Conservation (phyloP, 2,888 invertebrate genomes). For the Temnothorax ravouxi region DNA sequence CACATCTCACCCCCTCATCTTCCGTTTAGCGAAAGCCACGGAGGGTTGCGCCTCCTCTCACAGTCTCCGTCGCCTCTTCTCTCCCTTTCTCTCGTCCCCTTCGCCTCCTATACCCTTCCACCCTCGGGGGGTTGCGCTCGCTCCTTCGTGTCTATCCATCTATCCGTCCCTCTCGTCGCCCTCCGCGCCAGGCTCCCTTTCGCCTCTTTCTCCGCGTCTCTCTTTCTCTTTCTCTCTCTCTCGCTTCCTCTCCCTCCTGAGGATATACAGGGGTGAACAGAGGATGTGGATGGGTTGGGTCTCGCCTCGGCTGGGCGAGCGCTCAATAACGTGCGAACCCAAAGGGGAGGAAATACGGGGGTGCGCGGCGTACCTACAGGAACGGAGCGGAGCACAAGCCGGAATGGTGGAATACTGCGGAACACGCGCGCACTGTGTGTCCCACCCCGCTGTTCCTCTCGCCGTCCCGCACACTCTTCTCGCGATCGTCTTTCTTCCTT, state of each 20-base stretch:
- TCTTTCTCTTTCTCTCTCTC: slow-evolving; percentile 60
- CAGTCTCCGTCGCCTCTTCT: slow-evolving; percentile 49
- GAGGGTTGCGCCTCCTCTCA: slow-evolving; percentile 71
- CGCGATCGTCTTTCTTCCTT: slow-evolving; percentile 58
- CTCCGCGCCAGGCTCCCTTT: slow-evolving; percentile 65
- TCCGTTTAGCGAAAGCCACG: slow-evolving; percentile 79
- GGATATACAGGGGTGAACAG: slow-evolving; percentile 80
- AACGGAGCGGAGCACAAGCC: slow-evolving; percentile 79
- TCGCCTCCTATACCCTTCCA: slow-evolving; percentile 45
- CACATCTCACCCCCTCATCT: slow-evolving; percentile 65
- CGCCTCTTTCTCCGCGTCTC: slow-evolving; percentile 61
- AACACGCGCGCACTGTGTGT: slow-evolving; percentile 67
- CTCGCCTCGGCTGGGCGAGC: slow-evolving; percentile 88
- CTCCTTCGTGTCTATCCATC: slow-evolving; percentile 49
- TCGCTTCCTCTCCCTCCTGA: slow-evolving; percentile 72
- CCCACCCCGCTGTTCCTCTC: slow-evolving; percentile 65
- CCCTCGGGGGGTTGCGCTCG: slow-evolving; percentile 28
- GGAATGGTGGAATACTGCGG: slow-evolving; percentile 80
- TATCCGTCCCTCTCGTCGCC: slow-evolving; percentile 58
- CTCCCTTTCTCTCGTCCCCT: slow-evolving; percentile 56
- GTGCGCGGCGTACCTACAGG: slow-evolving; percentile 80
- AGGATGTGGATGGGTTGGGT: slow-evolving; percentile 87
- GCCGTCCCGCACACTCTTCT: slow-evolving; percentile 36
- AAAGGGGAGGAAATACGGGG: slow-evolving; percentile 87
- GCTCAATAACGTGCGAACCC: slow-evolving; percentile 89